Base-by-base conservation (phyloP, 2,113 vertebrate species). In the Philantomba maxwellii region DNA sequence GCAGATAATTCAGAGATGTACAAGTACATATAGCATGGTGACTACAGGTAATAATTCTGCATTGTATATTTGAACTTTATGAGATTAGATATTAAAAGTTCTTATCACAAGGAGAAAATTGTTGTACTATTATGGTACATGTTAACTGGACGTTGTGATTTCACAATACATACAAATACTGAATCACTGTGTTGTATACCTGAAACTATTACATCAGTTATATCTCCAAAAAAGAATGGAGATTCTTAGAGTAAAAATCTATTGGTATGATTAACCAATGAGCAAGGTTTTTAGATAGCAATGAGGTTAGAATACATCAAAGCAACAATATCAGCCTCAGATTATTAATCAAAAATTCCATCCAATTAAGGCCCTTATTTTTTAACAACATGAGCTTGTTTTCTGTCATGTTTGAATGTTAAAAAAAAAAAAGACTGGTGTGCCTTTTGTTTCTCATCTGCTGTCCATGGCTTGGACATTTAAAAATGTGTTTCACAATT, bases 371-470 rank as follows among this genome's bases (percentile, higher is more conserved):
- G 11, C n/a, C 23, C 49, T 21, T 93, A 83, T n/a, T 95, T 30
- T 85, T 78, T 86, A 94, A 94, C 47, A 94, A 87, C 33, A 87
- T 73, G 51, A 91, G 51, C 66, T 87, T 84, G 89, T 97, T 93
- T 95, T 33, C 83, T 95, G 75, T 93, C 90, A 95, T 90, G 73
- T 85, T 87, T 95, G 47, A 88, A 93, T 85, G 87, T 1, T 93
- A 83, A 93, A 91, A 28, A 21, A 84, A 23, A 1, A 84, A 19
- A 84, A 80, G 9, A 21, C 51, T 23, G 64, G 60, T 62, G 66
- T 91, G n/a, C 43, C 91, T 87, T 95, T 93, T 85, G 13, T 95
- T 95, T 93, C 78, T 97, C 86, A 93, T 91, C 86, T 94, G 83
- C 49, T 92, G 21, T 87, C 43, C 62, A 94, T 96, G 97, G 94